Evolutionary conservation across 2,797 vertebrate genomes (phyloP), one percentile per base, ranked within the genome.

Genomic region (Chiloscyllium punctatum): DNA sequence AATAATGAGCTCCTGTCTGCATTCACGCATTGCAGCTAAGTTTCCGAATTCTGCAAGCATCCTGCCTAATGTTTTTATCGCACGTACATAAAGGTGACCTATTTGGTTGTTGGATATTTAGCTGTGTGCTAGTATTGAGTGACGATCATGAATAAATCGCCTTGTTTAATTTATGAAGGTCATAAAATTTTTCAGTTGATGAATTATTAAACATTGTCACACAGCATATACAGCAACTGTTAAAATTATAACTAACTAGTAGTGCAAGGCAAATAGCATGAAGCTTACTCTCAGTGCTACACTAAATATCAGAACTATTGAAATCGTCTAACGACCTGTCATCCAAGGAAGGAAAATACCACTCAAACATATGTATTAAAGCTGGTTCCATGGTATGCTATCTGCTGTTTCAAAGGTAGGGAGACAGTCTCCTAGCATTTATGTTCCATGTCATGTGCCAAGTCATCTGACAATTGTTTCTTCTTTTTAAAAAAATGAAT

Each of bases 91-190:
- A 53, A 95, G 94, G 94, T 95, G 94, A 95, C 94, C 71, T 51
- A 74, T 95, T 95, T 95, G 94, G 71, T 74, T 74, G 71, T 57
- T 74, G 53, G 23, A 30, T 51, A 57, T 95, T 95, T 95, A 74
- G 94, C 69, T n/a, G 11, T 57, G 71, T 25, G 71, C 71, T 77
- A 48, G 48, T 95, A 71, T 77, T 95, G 42, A 95, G 71, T 74
- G 68, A 72, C 71, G 7, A 95, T 95, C 51, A 57, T 51, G 94
- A 74, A 33, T 53, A 95, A 95, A 72, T 33, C 27, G 37, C 30
- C 11, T 30, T 95, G 94, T 95, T 74, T 95, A 95, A 95, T 95
- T 95, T 74, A 95, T 95, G 94, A 95, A 53, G 71, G 71, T 92
- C 27, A 27, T 95, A 72, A 72, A 51, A 72, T 95, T 74, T 95